Evolutionary conservation across 1,140 invertebrate species (phyloP).

Genomic region (Gonatopus flavifemur): DNA sequence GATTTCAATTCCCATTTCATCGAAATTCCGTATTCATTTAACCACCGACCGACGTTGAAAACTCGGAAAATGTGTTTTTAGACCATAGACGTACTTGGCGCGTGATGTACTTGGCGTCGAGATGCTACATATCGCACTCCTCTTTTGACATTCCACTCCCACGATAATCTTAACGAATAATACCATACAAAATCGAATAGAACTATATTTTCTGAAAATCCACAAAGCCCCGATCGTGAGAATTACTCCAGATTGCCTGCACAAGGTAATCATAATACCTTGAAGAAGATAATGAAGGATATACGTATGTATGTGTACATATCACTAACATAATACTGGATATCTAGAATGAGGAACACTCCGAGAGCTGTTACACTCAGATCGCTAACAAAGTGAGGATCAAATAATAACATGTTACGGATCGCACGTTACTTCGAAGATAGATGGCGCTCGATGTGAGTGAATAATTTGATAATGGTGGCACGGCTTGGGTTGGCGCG

Average conservation of each 20-base stretch:
- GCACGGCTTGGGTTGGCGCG: constrained; percentile 20
- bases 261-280: too few species aligned
- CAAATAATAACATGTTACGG: constrained; percentile 58
- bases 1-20: too few species aligned
- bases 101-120: too few species aligned
- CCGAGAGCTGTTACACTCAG: constrained; percentile 42
- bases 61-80: too few species aligned
- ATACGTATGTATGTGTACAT: background rate
- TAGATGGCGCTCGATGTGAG: constrained; percentile 54
- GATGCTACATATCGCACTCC: too few species aligned
- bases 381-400: constrained; percentile 59
- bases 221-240: constrained; percentile 48
- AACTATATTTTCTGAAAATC: constrained; percentile 22
- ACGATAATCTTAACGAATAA: too few species aligned
- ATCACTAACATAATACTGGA: too few species aligned
- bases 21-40: too few species aligned
- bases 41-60: too few species aligned
- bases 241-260: constrained; percentile 47
- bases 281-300: constrained; percentile 13
- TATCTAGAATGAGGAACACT: constrained; percentile 31
- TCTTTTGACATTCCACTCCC: too few species aligned
- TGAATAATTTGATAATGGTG: constrained; percentile 58
- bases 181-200: too few species aligned
- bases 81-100: too few species aligned
- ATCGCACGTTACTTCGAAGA: constrained; percentile 47